Percentiles rank a stretch among this genome's conserved stretches.
These are phyloP conservation scores for Caenorhabditis drosophilae DNA, from an alignment of 2,888 invertebrate species.

Conservation along the genomic window DNA sequence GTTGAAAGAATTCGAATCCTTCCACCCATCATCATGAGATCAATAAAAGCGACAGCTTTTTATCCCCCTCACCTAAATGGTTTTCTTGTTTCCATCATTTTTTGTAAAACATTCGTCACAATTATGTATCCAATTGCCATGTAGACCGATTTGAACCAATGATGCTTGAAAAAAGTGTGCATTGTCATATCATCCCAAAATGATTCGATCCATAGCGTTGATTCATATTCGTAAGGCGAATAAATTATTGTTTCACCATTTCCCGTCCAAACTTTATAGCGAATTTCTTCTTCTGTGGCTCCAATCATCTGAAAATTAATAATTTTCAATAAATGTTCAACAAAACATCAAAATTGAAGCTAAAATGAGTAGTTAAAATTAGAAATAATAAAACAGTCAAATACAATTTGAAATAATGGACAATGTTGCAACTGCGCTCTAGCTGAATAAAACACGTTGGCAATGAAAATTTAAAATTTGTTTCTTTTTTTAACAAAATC, in stretches of 20 bases:
- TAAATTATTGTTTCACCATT: slow-evolving; percentile 54
- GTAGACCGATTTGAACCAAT: slow-evolving; percentile 53
- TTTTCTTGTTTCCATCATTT: slow-evolving; percentile 70
- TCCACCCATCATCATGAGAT: too few relatives aligned
- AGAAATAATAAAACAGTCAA: too few relatives aligned
- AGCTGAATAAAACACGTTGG: too few relatives aligned
- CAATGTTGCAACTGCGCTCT: too few relatives aligned
- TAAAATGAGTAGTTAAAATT: too few relatives aligned
- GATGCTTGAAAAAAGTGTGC: slow-evolving; percentile 50
- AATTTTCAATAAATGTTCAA: too few relatives aligned
- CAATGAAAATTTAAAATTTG: too few relatives aligned
- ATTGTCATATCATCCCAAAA: slow-evolving; percentile 34
- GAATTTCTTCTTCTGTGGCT: background rate
- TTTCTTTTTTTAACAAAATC: too few relatives aligned
- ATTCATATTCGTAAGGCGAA: slow-evolving; percentile 50
- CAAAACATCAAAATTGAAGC: too few relatives aligned
- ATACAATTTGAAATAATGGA: too few relatives aligned
- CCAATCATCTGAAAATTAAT: background rate
- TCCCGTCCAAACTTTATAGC: slow-evolving; percentile 40
- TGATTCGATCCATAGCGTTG: slow-evolving; percentile 22
- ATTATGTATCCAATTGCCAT: slow-evolving; percentile 70
- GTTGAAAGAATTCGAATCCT: too few relatives aligned
- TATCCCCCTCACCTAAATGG: slow-evolving; percentile 62
- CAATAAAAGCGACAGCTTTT: too few relatives aligned
- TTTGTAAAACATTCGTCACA: slow-evolving; percentile 70